Conservation (phyloP, 2,888 invertebrate species). For the Drosophila fungiperda region DNA sequence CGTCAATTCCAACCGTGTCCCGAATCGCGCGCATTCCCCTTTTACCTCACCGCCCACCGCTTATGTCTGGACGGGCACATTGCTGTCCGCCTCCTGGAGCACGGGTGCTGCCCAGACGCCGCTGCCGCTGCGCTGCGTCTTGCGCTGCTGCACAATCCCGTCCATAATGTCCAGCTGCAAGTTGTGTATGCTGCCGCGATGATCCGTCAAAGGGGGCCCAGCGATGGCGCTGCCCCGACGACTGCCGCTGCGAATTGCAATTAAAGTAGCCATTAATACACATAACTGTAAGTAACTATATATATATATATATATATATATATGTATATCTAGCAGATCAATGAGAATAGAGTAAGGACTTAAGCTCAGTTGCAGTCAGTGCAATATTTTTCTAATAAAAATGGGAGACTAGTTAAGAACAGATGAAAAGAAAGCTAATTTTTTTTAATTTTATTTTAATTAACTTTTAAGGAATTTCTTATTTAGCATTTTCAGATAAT, state of each 20-base stretch:
- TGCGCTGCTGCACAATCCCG: constrained; percentile 92
- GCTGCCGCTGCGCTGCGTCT: constrained; percentile 86
- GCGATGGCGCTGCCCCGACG: constrained; percentile 85
- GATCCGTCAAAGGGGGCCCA: constrained; percentile 90
- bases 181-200: constrained; percentile 92
- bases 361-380: too few species aligned
- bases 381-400: too few species aligned
- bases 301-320: not conserved
- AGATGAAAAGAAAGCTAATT: too few species aligned
- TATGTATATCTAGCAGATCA: not conserved
- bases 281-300: not conserved
- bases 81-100: constrained; percentile 82
- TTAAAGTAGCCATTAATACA: not conserved
- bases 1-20: constrained; percentile 19
- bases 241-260: constrained; percentile 72
- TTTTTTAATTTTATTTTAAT: too few species aligned
- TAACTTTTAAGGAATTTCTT: too few species aligned
- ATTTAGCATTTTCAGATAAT: too few species aligned
- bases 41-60: constrained; percentile 15
- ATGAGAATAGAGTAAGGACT: not conserved
- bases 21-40: constrained; percentile 1
- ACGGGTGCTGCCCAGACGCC: constrained; percentile 90
- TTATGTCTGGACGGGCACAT: constrained; percentile 85
- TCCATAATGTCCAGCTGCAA: constrained; percentile 95
- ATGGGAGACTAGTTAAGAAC: too few species aligned